Conservation (phyloP, 2,113 vertebrate genomes). For the zebrafish (Danio rerio) region GRCz12tu NC_133176.1:13265001-13265500, state of each 20-base stretch:
- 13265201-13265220: slow-evolving; percentile 75
- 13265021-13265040: background rate
- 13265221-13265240: slow-evolving; percentile 87
- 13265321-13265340: background rate
- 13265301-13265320: slow-evolving; percentile 5
- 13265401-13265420: no score
- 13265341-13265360: background rate
- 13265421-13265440: no score
- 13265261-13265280: slow-evolving; percentile 7
- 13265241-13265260: slow-evolving; percentile 66
- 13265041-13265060: background rate
- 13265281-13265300: background rate
- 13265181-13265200: slow-evolving; percentile 70
- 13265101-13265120: background rate
- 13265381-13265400: background rate
- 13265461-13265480: no score
- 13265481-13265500: no score
- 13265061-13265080: background rate
- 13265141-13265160: slow-evolving; percentile 5
- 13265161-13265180: slow-evolving; percentile 15
- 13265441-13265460: no score
- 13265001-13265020: background rate
- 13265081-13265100: background rate
- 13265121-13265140: background rate
- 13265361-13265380: background rate